Percentiles rank a stretch among this genome's conserved stretches.
Evolutionary conservation across 2,888 invertebrate genomes (phyloP).

Genomic region (Hemistola chrysoprasaria): DNA sequence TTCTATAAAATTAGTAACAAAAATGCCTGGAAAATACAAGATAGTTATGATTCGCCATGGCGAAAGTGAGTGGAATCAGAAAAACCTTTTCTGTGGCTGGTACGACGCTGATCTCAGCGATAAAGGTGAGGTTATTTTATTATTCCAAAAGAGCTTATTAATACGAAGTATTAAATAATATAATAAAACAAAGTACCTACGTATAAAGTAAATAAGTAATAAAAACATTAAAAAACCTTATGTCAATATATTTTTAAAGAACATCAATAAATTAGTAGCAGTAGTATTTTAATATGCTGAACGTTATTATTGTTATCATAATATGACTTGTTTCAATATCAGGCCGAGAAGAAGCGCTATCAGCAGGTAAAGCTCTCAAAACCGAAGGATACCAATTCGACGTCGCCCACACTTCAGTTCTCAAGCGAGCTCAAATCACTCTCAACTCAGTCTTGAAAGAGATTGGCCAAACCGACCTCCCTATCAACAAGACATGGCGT

Average conservation of each 20-base stretch:
- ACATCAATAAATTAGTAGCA: too few relatives aligned
- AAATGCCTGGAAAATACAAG: conserved; percentile 77
- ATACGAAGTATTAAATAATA: too few relatives aligned
- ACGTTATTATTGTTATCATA: neutral
- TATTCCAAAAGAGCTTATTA: too few relatives aligned
- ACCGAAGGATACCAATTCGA: conserved; percentile 88
- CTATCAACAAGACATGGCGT: conserved; percentile 89
- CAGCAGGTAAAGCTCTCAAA: conserved; percentile 88
- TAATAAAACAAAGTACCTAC: too few relatives aligned
- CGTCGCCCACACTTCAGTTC: conserved; percentile 89
- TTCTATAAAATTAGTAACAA: conserved; percentile 22
- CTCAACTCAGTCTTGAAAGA: conserved; percentile 85
- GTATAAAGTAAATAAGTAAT: too few relatives aligned
- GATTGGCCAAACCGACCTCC: conserved; percentile 85
- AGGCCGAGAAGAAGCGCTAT: conserved; percentile 86
- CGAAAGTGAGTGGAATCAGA: conserved; percentile 89
- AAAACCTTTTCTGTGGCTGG: conserved; percentile 89
- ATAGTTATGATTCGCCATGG: conserved; percentile 90
- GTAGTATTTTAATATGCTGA: too few relatives aligned
- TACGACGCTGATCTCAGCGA: conserved; percentile 86
- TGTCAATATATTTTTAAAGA: too few relatives aligned
- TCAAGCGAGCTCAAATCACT: conserved; percentile 90
- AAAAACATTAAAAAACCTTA: too few relatives aligned
- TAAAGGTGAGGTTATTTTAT: too few relatives aligned
- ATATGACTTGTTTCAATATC: conserved; percentile 1